Percentiles rank a stretch among this genome's conserved stretches.
Evolutionary conservation across 2,888 invertebrate genomes (phyloP).

Genomic region (Microctonus aethiopoides): DNA sequence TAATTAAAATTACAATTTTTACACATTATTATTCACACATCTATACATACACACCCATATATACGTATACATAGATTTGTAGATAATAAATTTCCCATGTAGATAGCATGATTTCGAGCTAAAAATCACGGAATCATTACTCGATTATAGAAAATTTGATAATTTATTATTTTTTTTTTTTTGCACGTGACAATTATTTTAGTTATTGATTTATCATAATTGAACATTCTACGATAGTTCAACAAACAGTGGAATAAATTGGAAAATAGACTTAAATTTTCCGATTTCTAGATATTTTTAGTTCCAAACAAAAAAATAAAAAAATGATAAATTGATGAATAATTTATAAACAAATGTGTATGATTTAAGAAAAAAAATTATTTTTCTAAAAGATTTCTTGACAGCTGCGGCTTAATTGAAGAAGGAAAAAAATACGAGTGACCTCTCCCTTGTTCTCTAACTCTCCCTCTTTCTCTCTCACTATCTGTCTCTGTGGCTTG

Average conservation of each 20-base stretch:
- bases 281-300: no score
- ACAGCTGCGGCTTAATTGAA: constrained; percentile 50
- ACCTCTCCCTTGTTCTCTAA: no score
- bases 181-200: not conserved
- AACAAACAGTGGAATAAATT: no score
- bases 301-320: not conserved
- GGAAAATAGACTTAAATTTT: no score
- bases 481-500: not conserved
- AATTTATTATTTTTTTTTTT: not conserved
- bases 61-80: not conserved
- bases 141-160: not conserved
- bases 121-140: not conserved
- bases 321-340: no score
- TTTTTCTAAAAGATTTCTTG: constrained; percentile 47
- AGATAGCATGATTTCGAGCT: not conserved
- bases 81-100: not conserved
- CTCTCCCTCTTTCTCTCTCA: not conserved
- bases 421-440: constrained; percentile 23
- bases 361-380: constrained; percentile 20
- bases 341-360: not conserved
- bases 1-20: not conserved
- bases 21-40: no score
- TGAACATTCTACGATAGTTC: no score
- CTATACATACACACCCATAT: not conserved
- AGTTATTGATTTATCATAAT: no score